A percentile compares a stretch with the other conserved stretches of the same genome.
These are phyloP conservation scores for Chironomus tentans DNA, from an alignment of 2,888 invertebrate species.

Conservation along the genomic window DNA sequence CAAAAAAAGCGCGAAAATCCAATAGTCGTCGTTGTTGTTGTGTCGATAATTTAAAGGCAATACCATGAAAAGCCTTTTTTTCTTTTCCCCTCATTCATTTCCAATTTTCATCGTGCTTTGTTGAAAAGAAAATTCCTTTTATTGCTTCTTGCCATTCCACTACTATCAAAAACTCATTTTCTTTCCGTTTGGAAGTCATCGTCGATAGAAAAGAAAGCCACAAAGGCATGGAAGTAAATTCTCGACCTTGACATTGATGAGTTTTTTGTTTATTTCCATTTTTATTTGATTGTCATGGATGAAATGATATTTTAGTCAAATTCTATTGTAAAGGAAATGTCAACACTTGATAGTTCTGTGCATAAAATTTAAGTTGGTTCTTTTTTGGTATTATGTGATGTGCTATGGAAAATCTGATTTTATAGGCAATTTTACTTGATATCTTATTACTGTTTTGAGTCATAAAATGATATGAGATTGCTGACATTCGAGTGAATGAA, in stretches of 20 bases:
- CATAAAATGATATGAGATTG: too few relatives aligned
- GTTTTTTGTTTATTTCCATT: not conserved
- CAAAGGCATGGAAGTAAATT: not conserved
- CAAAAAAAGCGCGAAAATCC: not conserved
- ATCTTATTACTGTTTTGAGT: too few relatives aligned
- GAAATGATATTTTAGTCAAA: too few relatives aligned
- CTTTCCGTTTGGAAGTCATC: not conserved
- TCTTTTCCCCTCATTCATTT: not conserved
- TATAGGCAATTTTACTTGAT: too few relatives aligned
- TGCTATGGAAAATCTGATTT: too few relatives aligned
- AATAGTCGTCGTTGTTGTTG: not conserved
- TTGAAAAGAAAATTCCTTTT: not conserved
- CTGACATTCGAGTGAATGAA: too few relatives aligned
- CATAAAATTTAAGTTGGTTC: too few relatives aligned
- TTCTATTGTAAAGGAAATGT: too few relatives aligned
- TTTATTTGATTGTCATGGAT: not conserved
- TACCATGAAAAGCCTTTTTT: not conserved
- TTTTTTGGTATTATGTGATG: too few relatives aligned
- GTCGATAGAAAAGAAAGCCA: not conserved
- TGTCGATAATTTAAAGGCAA: not conserved
- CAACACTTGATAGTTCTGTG: too few relatives aligned
- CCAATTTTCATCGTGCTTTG: not conserved
- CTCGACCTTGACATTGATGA: slow-evolving; percentile 19
- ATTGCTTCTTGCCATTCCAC: not conserved
- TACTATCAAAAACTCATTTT: not conserved